phyloP scores from a whole-genome alignment of 1,140 invertebrate genomes.

The Laupala kohalensis region DNA sequence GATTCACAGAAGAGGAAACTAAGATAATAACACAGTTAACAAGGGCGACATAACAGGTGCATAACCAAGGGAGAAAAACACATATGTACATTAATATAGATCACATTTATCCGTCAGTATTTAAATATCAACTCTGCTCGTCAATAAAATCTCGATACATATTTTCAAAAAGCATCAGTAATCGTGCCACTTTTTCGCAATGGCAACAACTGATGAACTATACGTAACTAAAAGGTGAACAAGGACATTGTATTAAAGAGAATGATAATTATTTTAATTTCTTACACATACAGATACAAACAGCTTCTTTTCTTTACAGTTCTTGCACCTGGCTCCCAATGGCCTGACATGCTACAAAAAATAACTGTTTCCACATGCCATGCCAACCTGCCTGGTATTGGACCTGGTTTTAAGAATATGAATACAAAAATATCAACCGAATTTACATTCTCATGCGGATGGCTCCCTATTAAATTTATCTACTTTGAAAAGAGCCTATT shows the following conservation, averaged over 20 bases:
- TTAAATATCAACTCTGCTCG: background rate
- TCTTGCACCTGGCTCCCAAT: conserved; percentile 8
- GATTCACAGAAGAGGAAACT: background rate
- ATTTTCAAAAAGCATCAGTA: conserved; percentile 1
- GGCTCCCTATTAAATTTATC: background rate
- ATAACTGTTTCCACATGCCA: conserved; percentile 9
- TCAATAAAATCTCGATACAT: background rate
- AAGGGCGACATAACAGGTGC: background rate
- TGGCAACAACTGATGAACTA: conserved; percentile 6
- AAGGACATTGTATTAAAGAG: conserved; percentile 2
- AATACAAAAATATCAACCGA: conserved; percentile 16
- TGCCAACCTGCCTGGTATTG: conserved; percentile 8
- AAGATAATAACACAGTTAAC: background rate
- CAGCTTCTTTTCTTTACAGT: conserved; percentile 12
- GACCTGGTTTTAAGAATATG: conserved; percentile 12
- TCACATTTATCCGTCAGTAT: background rate
- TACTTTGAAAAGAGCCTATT: background rate
- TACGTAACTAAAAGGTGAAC: conserved; percentile 5
- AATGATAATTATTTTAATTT: conserved; percentile 10
- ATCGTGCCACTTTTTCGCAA: background rate
- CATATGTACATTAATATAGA: background rate
- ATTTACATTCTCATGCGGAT: conserved; percentile 11
- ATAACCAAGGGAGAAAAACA: background rate
- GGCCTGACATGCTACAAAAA: conserved; percentile 13
- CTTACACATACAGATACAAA: conserved; percentile 15